Evolutionary conservation across 2,113 vertebrate genomes (phyloP).

Genomic region (Choloepus hoffmanni): DNA sequence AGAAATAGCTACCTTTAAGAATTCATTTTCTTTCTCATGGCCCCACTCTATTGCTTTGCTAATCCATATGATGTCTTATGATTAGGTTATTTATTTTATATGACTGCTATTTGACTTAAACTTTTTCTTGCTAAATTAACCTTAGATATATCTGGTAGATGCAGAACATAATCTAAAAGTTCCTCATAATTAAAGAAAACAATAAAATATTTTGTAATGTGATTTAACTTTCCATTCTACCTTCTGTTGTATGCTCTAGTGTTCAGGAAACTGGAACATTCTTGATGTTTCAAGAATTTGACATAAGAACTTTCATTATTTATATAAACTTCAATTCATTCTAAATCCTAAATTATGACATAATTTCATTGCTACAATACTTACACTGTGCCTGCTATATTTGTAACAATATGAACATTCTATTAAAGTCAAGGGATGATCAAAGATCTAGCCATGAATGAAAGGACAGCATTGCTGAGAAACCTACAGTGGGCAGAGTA

Average conservation of each 20-base stretch:
- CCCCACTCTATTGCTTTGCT: constrained; percentile 62
- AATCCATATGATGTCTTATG: constrained; percentile 47
- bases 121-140: constrained; percentile 55
- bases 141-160: constrained; percentile 52
- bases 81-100: constrained; percentile 45
- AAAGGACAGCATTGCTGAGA: constrained; percentile 73
- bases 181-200: constrained; percentile 58
- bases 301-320: constrained; percentile 64
- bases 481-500: constrained; percentile 61
- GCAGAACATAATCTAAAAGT: constrained; percentile 61
- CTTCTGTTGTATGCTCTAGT: constrained; percentile 21
- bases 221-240: constrained; percentile 24
- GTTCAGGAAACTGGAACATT: constrained; percentile 53
- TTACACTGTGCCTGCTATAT: constrained; percentile 79
- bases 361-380: constrained; percentile 78
- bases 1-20: constrained; percentile 55
- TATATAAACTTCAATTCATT: constrained; percentile 76
- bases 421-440: constrained; percentile 44
- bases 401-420: constrained; percentile 79
- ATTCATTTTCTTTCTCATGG: constrained; percentile 70
- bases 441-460: not conserved
- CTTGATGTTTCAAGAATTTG: constrained; percentile 60
- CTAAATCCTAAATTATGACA: constrained; percentile 78
- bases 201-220: constrained; percentile 55
- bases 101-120: constrained; percentile 14